Percentiles rank a stretch among this genome's conserved stretches.
Conservation (phyloP, 2,888 invertebrate genomes). For the Dasysyrphus tricinctus region DNA sequence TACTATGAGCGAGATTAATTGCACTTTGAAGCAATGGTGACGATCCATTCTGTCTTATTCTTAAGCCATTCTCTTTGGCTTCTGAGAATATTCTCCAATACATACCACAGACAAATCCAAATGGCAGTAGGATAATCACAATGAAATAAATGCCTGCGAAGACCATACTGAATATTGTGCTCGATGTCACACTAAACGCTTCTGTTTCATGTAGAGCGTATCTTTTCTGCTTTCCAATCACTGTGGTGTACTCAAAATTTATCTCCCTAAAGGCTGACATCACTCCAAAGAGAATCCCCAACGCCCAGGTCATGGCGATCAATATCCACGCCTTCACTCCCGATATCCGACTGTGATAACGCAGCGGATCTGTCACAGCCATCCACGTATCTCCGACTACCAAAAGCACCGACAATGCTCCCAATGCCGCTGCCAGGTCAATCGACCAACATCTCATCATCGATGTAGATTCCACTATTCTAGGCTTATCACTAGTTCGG, state of each 20-base stretch:
- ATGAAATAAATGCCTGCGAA: slow-evolving; percentile 82
- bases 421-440: slow-evolving; percentile 82
- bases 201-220: slow-evolving; percentile 59
- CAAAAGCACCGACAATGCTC: slow-evolving; percentile 82
- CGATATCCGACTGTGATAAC: slow-evolving; percentile 85
- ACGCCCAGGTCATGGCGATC: slow-evolving; percentile 83
- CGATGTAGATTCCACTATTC: slow-evolving; percentile 64
- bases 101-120: slow-evolving; percentile 83
- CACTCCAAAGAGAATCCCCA: slow-evolving; percentile 82
- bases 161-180: slow-evolving; percentile 80
- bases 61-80: slow-evolving; percentile 83
- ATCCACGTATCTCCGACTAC: slow-evolving; percentile 85
- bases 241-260: slow-evolving; percentile 80
- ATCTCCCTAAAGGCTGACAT: slow-evolving; percentile 82
- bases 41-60: slow-evolving; percentile 83
- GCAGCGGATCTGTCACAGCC: slow-evolving; percentile 86
- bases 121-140: slow-evolving; percentile 83
- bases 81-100: slow-evolving; percentile 84
- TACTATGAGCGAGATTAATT: slow-evolving; percentile 80
- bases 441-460: slow-evolving; percentile 82
- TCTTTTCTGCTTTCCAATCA: slow-evolving; percentile 79
- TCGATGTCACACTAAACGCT: slow-evolving; percentile 74
- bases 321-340: slow-evolving; percentile 83
- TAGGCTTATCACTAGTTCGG: slow-evolving; percentile 59
- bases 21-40: slow-evolving; percentile 83